Percentiles rank a stretch among this genome's conserved stretches.
These are phyloP conservation scores for Drosophila nigricruria DNA, from an alignment of 2,888 invertebrate genomes.

Conservation along the genomic window DNA sequence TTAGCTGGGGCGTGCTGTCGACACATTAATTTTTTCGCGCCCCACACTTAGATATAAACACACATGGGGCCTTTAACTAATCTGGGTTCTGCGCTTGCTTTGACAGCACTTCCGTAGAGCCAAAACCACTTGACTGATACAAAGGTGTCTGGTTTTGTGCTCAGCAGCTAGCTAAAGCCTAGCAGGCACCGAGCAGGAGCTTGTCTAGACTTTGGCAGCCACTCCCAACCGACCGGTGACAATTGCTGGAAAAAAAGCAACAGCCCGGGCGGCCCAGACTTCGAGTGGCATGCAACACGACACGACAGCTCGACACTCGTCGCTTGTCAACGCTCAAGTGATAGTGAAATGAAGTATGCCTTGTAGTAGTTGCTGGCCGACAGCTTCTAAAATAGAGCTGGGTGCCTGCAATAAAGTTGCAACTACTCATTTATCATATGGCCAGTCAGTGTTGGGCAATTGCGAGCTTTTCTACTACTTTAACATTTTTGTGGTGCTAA, in stretches of 20 bases:
- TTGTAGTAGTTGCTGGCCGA: slow-evolving; percentile 1
- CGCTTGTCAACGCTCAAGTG: slow-evolving; percentile 68
- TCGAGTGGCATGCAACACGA: slow-evolving; percentile 36
- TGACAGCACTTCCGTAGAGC: slow-evolving; percentile 68
- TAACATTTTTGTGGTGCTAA: slow-evolving; percentile 28
- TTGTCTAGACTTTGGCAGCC: slow-evolving; percentile 69
- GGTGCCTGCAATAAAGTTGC: slow-evolving; percentile 66
- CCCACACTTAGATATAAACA: slow-evolving; percentile 3
- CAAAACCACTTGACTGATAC: slow-evolving; percentile 67
- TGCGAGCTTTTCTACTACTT: slow-evolving; percentile 26
- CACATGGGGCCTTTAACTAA: slow-evolving; percentile 50
- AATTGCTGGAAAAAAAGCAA: slow-evolving; percentile 33
- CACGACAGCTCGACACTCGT: slow-evolving; percentile 65
- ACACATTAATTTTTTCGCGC: slow-evolving; percentile 68
- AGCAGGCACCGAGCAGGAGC: slow-evolving; percentile 7
- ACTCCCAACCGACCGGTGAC: slow-evolving; percentile 37
- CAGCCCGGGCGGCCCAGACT: not conserved
- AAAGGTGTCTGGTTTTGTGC: slow-evolving; percentile 67
- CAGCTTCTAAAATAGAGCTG: not conserved
- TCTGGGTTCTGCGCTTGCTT: slow-evolving; percentile 73
- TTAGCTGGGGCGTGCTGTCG: slow-evolving; percentile 53
- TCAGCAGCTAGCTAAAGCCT: slow-evolving; percentile 29
- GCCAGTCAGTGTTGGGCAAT: slow-evolving; percentile 20
- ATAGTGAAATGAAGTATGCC: slow-evolving; percentile 72
- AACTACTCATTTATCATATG: slow-evolving; percentile 67